These are phyloP conservation scores for Sorex fumeus DNA, from an alignment of 2,113 vertebrate species.

Conservation along the genomic window DNA sequence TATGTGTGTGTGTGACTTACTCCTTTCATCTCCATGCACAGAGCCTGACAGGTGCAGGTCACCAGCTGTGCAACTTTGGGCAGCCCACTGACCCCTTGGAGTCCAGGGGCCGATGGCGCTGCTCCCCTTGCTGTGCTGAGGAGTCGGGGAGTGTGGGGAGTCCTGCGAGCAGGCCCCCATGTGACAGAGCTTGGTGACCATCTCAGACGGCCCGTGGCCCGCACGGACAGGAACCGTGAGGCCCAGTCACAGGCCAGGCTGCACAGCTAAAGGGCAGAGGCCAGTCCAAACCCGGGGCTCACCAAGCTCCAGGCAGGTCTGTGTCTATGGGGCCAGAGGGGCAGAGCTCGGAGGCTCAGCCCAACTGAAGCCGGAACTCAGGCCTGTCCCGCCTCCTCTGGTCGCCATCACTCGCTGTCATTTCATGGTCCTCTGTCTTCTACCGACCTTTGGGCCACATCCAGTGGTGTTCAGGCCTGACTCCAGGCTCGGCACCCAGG, in stretches of 20 bases:
- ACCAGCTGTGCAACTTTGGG: not conserved
- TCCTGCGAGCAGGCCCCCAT: too few species aligned
- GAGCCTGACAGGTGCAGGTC: too few species aligned
- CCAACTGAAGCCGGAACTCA: not conserved
- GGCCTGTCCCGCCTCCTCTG: not conserved
- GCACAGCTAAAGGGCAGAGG: not conserved
- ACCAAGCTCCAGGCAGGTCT: not conserved
- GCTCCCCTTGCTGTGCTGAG: not conserved
- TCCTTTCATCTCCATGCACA: too few species aligned
- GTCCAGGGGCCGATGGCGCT: not conserved
- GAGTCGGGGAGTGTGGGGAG: not conserved
- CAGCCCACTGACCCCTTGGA: not conserved
- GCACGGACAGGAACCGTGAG: not conserved
- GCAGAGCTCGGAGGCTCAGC: not conserved
- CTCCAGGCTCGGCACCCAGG: too few species aligned
- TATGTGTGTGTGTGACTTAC: too few species aligned
- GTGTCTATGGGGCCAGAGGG: not conserved
- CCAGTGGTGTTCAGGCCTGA: too few species aligned
- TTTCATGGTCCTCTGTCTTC: too few species aligned
- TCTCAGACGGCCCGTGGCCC: too few species aligned
- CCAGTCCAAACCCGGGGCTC: constrained; percentile 22
- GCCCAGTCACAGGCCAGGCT: not conserved
- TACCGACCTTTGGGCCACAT: too few species aligned
- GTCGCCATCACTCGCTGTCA: too few species aligned
- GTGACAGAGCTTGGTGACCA: too few species aligned